Conservation (phyloP, 1,140 invertebrate genomes). For the Lepidurus couesii region DNA sequence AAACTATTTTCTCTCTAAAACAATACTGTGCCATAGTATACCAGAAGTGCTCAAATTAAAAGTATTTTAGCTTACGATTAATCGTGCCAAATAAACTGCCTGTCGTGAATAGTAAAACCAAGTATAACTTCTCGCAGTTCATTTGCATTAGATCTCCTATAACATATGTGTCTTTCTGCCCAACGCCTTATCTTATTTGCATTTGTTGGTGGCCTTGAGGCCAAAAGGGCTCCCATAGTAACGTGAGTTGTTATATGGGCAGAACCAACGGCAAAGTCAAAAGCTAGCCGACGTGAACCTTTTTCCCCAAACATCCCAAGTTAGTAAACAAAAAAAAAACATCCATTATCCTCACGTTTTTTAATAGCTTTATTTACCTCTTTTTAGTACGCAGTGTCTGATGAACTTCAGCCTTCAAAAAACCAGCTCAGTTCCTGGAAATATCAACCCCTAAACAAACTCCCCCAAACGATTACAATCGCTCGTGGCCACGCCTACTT, state of each 20-base stretch:
- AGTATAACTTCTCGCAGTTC: not conserved
- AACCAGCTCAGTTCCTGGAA: not conserved
- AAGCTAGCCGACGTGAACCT: not conserved
- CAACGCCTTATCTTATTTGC: not conserved
- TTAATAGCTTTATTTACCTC: conserved; percentile 2
- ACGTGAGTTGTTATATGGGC: not conserved
- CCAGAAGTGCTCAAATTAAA: too few species aligned
- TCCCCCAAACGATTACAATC: not conserved
- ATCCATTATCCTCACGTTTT: not conserved
- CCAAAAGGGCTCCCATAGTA: conserved; percentile 4
- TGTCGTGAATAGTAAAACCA: too few species aligned
- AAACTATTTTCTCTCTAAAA: too few species aligned
- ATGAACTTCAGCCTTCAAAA: not conserved
- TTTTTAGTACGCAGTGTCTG: not conserved
- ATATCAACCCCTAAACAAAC: not conserved
- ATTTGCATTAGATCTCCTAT: not conserved
- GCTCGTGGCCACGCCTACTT: not conserved
- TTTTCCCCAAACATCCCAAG: not conserved
- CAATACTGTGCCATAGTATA: too few species aligned
- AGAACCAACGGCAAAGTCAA: not conserved
- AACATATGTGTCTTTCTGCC: not conserved
- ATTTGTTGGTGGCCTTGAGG: not conserved
- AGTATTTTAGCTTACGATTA: too few species aligned
- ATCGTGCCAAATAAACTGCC: too few species aligned
- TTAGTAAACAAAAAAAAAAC: not conserved